Evolutionary conservation across 2,113 vertebrate species (phyloP).

Genomic region (Aspidoscelis tigris): DNA sequence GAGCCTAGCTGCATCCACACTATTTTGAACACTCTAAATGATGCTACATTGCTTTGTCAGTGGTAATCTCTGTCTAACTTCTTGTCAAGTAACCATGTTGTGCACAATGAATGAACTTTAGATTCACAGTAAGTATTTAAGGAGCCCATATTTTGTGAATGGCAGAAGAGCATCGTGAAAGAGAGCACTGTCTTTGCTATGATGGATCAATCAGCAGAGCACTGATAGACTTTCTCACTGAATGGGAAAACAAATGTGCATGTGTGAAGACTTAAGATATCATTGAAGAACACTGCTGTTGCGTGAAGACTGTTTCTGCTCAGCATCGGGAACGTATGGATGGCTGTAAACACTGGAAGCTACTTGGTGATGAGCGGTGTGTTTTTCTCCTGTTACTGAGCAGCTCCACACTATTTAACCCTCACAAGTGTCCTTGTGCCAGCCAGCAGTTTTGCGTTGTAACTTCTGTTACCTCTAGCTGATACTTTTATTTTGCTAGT

Average conservation of each 20-base stretch:
- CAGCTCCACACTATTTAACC: not conserved
- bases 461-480: not conserved
- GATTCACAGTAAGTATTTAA: constrained; percentile 1
- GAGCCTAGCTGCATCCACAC: not conserved
- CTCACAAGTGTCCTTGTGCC: not conserved
- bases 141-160: not conserved
- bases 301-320: not conserved
- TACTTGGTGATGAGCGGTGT: not conserved
- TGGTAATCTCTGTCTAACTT: not conserved
- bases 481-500: no score
- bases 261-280: not conserved
- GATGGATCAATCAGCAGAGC: not conserved
- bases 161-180: not conserved
- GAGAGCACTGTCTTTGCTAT: not conserved
- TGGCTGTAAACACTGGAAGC: not conserved
- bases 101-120: not conserved
- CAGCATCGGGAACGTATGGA: not conserved
- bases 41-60: not conserved
- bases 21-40: not conserved
- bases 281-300: fast-evolving
- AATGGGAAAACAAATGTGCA: not conserved
- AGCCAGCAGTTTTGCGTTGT: not conserved
- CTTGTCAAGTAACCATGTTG: not conserved
- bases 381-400: not conserved
- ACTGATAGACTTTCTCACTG: not conserved